Base-by-base conservation (phyloP, 2,888 invertebrate genomes). In the Ceratothoa steindachneri region DNA sequence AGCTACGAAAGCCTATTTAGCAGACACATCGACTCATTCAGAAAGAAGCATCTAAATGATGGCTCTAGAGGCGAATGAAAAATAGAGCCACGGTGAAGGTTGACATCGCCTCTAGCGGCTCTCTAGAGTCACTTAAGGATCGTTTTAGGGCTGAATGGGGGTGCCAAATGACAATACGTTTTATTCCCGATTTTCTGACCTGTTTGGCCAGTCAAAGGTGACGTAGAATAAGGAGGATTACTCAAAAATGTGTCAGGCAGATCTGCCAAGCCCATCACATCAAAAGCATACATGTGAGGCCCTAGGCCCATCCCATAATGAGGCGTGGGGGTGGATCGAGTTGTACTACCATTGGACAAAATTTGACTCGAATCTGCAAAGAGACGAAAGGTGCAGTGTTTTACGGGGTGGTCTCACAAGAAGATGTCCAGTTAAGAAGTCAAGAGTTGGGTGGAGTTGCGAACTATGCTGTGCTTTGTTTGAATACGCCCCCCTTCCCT, bases 361-460 rank as follows among this genome's bases (percentile, higher is more conserved):
- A 78, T 74, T 75, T 78, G 77, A 78, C 77, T 78, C 66, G 77
- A 78, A 78, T 78, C 77, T 78, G 77, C 9, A 30, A 69, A 78
- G 75, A 75, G 73, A 27, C 12, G 1, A 60, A 60, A 60, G 9
- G 22, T 7, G 2, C 9, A 41, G 41, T 41, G 41, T 15, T 41
- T 41, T 41, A 5, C 41, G 7, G 15, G 7, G 41, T 41, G 41
- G 41, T 41, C 15, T 15, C 7, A 41, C 15, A 41, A 41, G 7
- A n/a, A n/a, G n/a, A n/a, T n/a, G n/a, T n/a, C n/a, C n/a, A n/a
- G n/a, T n/a, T n/a, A n/a, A n/a, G n/a, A n/a, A n/a, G n/a, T n/a
- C n/a, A n/a, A n/a, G n/a, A n/a, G n/a, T n/a, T n/a, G n/a, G n/a
- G n/a, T n/a, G n/a, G n/a, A n/a, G n/a, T n/a, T n/a, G n/a, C n/a